Evolutionary conservation across 2,797 vertebrate genomes (phyloP).

Genomic region (Takifugu ocellatus): DNA sequence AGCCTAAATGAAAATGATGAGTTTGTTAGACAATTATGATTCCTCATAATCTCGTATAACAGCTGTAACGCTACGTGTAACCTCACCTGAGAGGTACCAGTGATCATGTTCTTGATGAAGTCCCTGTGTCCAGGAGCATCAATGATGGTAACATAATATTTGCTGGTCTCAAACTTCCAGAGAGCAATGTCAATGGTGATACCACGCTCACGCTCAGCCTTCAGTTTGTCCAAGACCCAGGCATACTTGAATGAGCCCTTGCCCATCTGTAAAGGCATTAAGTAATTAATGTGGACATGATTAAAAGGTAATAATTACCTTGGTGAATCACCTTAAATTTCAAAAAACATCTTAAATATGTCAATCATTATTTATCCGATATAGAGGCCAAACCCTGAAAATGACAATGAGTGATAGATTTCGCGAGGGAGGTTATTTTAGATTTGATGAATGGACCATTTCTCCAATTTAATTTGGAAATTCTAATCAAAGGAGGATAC

Average conservation of each 20-base stretch:
- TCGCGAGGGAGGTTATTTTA: too few relatives aligned
- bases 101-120: constrained; percentile 88
- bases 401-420: too few relatives aligned
- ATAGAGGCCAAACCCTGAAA: too few relatives aligned
- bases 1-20: constrained; percentile 49
- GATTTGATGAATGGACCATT: too few relatives aligned
- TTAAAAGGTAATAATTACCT: too few relatives aligned
- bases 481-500: too few relatives aligned
- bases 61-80: background rate
- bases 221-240: constrained; percentile 83
- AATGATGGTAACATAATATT: constrained; percentile 82
- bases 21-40: background rate
- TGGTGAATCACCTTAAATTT: too few relatives aligned
- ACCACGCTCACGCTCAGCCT: constrained; percentile 34
- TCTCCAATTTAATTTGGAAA: too few relatives aligned
- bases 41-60: too few relatives aligned
- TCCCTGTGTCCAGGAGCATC: constrained; percentile 81
- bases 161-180: constrained; percentile 83
- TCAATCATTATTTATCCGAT: too few relatives aligned
- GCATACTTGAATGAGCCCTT: constrained; percentile 85
- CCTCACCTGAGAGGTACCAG: constrained; percentile 82
- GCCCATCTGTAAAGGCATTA: constrained; percentile 70
- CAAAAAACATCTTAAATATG: too few relatives aligned
- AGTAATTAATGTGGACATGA: background rate
- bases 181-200: constrained; percentile 85